These are phyloP conservation scores for Tiliacea citrago DNA, from an alignment of 2,888 invertebrate genomes.

Conservation along the genomic window DNA sequence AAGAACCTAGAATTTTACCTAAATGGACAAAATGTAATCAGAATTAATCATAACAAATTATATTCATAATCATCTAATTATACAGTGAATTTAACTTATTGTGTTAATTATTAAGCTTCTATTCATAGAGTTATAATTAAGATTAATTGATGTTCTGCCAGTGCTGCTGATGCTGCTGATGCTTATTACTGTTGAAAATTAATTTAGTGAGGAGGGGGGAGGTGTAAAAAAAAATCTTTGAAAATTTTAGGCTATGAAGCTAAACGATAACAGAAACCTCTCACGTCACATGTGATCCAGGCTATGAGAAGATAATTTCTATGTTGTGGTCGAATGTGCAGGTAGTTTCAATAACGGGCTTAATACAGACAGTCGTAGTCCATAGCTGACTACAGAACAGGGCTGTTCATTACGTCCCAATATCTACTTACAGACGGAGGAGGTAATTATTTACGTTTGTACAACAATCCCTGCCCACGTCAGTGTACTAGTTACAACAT, in stretches of 20 bases:
- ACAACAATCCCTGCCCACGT: background rate
- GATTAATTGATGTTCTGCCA: slow-evolving; percentile 19
- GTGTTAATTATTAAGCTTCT: background rate
- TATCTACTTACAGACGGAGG: background rate
- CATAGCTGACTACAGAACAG: background rate
- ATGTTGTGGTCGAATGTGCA: background rate
- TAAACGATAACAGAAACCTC: background rate
- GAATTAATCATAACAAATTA: slow-evolving; percentile 1
- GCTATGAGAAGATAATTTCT: background rate
- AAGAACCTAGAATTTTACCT: slow-evolving; percentile 11
- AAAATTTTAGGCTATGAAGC: background rate
- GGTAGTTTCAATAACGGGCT: background rate
- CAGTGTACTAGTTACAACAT: slow-evolving; percentile 5
- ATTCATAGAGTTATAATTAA: slow-evolving; percentile 4
- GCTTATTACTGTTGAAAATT: background rate
- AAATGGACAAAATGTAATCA: slow-evolving; percentile 12
- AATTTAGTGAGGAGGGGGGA: background rate
- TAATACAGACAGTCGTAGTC: background rate
- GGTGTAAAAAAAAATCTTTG: background rate
- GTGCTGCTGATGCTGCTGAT: too few species aligned
- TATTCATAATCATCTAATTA: slow-evolving; percentile 28
- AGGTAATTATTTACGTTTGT: background rate
- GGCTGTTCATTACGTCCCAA: too few species aligned
- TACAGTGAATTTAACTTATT: slow-evolving; percentile 19
- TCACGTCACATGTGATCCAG: background rate